Conservation (phyloP, 2,113 vertebrate species). For the Alethe castanea region DNA sequence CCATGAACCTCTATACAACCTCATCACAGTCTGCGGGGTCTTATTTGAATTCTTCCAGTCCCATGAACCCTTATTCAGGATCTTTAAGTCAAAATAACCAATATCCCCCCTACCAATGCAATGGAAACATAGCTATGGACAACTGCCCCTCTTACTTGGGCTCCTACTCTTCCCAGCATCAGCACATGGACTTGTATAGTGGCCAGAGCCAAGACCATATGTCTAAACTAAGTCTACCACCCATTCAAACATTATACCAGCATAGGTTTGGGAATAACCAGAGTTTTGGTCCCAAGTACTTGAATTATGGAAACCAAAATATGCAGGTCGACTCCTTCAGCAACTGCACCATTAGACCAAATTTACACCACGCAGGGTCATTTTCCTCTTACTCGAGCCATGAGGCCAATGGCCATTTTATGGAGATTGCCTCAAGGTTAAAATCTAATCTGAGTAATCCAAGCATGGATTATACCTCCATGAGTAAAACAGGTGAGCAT, state of each 20-base stretch:
- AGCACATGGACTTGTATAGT: slow-evolving; percentile 83
- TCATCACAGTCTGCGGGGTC: slow-evolving; percentile 78
- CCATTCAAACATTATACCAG: slow-evolving; percentile 83
- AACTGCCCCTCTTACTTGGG: slow-evolving; percentile 76
- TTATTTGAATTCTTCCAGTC: slow-evolving; percentile 85
- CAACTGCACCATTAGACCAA: slow-evolving; percentile 76
- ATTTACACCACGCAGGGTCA: slow-evolving; percentile 72
- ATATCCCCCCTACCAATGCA: slow-evolving; percentile 86
- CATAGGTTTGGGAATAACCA: slow-evolving; percentile 82
- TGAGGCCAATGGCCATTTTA: slow-evolving; percentile 75
- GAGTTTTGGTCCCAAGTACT: slow-evolving; percentile 81
- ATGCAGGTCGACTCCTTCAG: slow-evolving; percentile 85
- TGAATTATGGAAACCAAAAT: slow-evolving; percentile 81
- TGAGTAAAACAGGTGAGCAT: slow-evolving; percentile 79
- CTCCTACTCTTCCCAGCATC: slow-evolving; percentile 83
- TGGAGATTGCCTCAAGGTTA: slow-evolving; percentile 77
- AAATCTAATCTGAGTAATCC: slow-evolving; percentile 68
- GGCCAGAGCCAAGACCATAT: slow-evolving; percentile 79
- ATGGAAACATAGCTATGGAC: slow-evolving; percentile 83
- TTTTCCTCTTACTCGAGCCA: slow-evolving; percentile 76
- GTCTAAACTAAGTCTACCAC: slow-evolving; percentile 75
- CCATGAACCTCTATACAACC: slow-evolving; percentile 77
- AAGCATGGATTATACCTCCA: slow-evolving; percentile 74
- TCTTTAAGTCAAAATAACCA: slow-evolving; percentile 76
- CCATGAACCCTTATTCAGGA: slow-evolving; percentile 76